Percentiles rank a stretch among this genome's conserved stretches.
phyloP scores from a whole-genome alignment of 1,140 invertebrate genomes.

The Neodiprion virginianus region DNA sequence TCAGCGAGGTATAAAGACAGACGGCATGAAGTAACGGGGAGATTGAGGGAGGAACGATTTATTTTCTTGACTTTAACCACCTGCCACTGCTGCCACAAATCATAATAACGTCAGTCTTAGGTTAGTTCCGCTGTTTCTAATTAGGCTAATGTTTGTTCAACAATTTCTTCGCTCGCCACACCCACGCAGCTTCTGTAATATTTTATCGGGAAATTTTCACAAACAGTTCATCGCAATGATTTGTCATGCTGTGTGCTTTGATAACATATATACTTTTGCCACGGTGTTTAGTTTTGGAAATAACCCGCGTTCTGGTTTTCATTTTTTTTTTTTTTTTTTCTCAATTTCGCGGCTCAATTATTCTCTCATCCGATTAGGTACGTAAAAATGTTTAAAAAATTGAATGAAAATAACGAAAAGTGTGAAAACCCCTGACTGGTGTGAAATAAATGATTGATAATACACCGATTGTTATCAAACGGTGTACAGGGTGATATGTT shows the following conservation, averaged over 20 bases:
- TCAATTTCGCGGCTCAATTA: no score
- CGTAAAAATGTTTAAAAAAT: neutral
- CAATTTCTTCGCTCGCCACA: neutral
- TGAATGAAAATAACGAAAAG: neutral
- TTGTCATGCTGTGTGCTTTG: no score
- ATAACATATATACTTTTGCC: no score
- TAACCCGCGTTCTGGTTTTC: no score
- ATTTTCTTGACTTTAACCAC: neutral
- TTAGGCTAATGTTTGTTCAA: neutral
- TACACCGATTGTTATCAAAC: conserved; percentile 38
- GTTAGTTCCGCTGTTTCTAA: neutral
- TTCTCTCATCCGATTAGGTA: no score
- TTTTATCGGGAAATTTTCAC: no score
- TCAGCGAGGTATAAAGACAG: no score
- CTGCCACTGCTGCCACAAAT: neutral
- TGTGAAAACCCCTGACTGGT: neutral
- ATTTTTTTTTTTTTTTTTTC: no score
- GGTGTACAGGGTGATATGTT: conserved; percentile 36
- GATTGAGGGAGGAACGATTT: neutral
- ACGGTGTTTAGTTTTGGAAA: no score
- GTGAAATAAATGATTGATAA: neutral
- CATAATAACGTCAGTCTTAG: neutral
- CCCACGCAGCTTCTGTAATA: no score
- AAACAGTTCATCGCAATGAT: no score
- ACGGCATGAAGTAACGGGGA: no score